Evolutionary conservation across 2,113 vertebrate species (phyloP).

Genomic region (Bos indicus): DNA sequence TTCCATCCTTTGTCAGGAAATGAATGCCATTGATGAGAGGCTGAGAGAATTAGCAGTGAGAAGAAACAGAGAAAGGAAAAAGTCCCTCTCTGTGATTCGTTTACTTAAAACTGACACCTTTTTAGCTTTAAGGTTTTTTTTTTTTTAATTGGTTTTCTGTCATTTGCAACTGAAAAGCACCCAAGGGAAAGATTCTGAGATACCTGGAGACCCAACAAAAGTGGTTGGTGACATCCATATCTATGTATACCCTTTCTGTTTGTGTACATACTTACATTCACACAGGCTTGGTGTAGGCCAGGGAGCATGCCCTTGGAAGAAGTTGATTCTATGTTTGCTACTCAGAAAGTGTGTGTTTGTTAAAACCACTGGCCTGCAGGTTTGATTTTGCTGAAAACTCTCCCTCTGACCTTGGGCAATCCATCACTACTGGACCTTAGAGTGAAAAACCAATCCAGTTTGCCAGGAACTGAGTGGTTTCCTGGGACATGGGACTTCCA

Average conservation of each 20-base stretch:
- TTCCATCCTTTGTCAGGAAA: background rate
- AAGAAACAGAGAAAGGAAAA: background rate
- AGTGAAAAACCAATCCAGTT: background rate
- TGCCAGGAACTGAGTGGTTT: background rate
- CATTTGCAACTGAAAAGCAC: background rate
- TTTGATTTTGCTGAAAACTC: background rate
- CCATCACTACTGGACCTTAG: background rate
- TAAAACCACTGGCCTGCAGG: background rate
- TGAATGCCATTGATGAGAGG: background rate
- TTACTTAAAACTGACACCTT: background rate
- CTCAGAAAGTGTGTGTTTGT: background rate
- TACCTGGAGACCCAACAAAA: background rate
- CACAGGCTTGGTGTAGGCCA: background rate
- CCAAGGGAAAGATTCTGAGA: background rate
- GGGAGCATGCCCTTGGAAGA: background rate
- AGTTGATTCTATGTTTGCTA: slow-evolving; percentile 10
- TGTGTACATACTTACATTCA: background rate
- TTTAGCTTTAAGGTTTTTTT: background rate
- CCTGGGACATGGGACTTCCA: background rate
- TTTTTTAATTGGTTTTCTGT: background rate
- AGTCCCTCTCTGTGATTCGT: background rate
- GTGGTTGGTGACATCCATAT: background rate
- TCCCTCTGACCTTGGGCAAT: background rate
- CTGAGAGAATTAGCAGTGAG: background rate
- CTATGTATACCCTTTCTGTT: background rate